Conservation (phyloP, 2,113 vertebrate genomes). For the Paracanthobrama guichenoti region DNA sequence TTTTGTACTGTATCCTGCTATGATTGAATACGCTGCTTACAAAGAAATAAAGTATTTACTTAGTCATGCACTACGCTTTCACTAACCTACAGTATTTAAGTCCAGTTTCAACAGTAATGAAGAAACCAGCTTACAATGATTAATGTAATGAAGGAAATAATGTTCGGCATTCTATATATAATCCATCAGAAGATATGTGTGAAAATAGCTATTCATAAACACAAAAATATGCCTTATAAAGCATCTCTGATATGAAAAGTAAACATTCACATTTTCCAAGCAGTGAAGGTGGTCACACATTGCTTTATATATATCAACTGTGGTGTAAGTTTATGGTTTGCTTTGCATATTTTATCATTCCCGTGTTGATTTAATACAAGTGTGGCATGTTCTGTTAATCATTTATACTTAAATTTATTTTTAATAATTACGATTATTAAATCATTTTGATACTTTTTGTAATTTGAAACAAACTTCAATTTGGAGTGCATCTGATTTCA, state of each 20-base stretch:
- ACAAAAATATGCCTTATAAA: background rate
- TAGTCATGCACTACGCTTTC: background rate
- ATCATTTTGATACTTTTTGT: constrained; percentile 71
- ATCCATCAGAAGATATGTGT: background rate
- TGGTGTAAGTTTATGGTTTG: constrained; percentile 37
- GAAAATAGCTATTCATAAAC: background rate
- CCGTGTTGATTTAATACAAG: constrained; percentile 62
- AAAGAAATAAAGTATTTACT: background rate
- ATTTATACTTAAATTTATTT: background rate
- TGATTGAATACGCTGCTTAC: background rate
- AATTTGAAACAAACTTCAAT: constrained; percentile 93
- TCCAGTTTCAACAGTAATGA: background rate
- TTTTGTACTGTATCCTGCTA: background rate
- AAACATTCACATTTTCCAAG: background rate
- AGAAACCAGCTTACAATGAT: constrained; percentile 2
- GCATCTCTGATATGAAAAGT: background rate
- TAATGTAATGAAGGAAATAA: constrained; percentile 1
- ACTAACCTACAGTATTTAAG: background rate
- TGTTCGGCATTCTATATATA: background rate
- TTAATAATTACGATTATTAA: constrained; percentile 1
- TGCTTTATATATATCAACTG: constrained; percentile 21
- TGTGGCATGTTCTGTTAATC: constrained; percentile 51
- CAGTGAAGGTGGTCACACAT: background rate
- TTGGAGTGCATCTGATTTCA: constrained; percentile 92
- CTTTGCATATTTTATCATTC: constrained; percentile 55